Evolutionary conservation across 2,888 invertebrate species (phyloP), one percentile per base, ranked within the genome.

Genomic region (Mesoligia furuncula): DNA sequence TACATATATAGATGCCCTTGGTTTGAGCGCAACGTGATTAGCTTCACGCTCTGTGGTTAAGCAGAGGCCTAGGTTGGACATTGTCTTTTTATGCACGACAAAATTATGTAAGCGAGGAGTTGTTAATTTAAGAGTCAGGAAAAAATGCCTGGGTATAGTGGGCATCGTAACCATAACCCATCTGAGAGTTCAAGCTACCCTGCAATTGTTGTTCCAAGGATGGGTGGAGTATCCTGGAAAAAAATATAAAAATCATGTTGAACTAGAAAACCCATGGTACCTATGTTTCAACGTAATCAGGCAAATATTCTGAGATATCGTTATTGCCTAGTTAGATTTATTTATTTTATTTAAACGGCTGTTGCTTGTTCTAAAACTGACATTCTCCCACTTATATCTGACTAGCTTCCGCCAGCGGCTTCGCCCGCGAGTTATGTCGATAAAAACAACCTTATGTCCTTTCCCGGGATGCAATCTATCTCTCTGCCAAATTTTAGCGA

Each of bases 1-100:
- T 75, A 71, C 61, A 75, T 45, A 64, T 84, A 69, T 74, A 74
- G 70, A 74, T 71, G 79, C 76, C 82, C 77, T 81, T 81, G 73
- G 57, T 81, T 74, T 73, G 39, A 76, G 54, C 36, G 27, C 72
- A 67, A 75, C 79, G 83, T 86, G 69, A 75, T 86, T 75, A 73
- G 54, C 42, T 86, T 86, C 75, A 84, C 80, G 87, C 48, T 67
- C 20, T 27, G 64, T 64, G 61, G 67, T 27, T 71, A 73, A 1
- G 11, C 57, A 66, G 65, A 51, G 42, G 39, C n/a, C 24, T 68
- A 51, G 39, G 54, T 27, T 24, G 24, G 1, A 36, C 11, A 62
- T 36, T 36, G n/a, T 64, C 13, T 36, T 36, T 36, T 64, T 31
- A 31, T 62, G 1, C 24, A 20, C 1, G 11, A 62, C 62, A 13